Evolutionary conservation across 2,888 invertebrate genomes (phyloP), one percentile per base, ranked within the genome.

Genomic region (Crossocerus cetratus): DNA sequence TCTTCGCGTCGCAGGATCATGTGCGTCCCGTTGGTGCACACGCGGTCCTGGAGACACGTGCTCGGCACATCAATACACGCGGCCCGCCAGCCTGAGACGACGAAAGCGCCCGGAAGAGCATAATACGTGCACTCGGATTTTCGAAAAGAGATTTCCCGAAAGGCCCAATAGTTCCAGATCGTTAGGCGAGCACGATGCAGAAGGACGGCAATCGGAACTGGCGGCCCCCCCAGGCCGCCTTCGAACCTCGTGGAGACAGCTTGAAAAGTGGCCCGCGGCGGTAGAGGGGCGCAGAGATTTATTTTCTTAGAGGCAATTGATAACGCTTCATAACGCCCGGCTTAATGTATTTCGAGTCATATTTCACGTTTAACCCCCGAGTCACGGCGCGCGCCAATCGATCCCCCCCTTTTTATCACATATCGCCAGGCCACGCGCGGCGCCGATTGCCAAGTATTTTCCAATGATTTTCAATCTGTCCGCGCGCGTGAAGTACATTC

Each of bases 121-220:
- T 69, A 79, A 55, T 70, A 60, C 55, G 43, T 13, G 65, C 16
- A 4, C 2, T 44, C n/a, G 20, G 23, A 14, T 45, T 32, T 32
- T 32, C 65, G 73, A 54, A 69, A 65, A 67, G 54, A 69, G 74
- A 64, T 71, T 74, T 76, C 68, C 74, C 53, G 60, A 80, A 82
- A 82, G 69, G 80, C n/a, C n/a, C 76, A 73, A 82, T 79, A 76
- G 82, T 82, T 80, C 77, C 75, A 69, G 82, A 62, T 80, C 82
- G 82, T 82, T 82, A 80, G 72, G 16, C 72, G 58, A 53, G 18
- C 42, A 55, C 63, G 22, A 53, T 45, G 60, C 23, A 53, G 54
- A 49, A 21, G 70, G 62, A 62, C 64, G 64, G 54, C 64, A 69
- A 68, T 22, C 69, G 74, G 63, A 72, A 67, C 42, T 62, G 65